Percentiles rank a stretch among this genome's conserved stretches.
Conservation (phyloP, 2,888 invertebrate species). For the Mechanitis messenoides region DNA sequence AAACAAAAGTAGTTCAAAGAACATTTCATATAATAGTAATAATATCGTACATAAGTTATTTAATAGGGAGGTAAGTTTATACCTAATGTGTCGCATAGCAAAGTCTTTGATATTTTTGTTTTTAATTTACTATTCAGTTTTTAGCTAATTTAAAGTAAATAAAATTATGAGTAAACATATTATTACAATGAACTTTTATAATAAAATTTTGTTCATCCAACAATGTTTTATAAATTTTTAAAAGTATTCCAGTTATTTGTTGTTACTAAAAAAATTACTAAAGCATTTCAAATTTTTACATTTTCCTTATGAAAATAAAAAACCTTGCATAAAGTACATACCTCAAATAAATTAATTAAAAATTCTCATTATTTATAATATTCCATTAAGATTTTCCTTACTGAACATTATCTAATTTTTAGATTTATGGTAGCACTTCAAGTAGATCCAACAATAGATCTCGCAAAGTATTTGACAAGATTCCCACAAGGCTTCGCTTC, state of each 20-base stretch:
- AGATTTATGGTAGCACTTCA: slow-evolving; percentile 74
- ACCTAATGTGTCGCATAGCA: slow-evolving; percentile 29
- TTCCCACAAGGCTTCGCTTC: slow-evolving; percentile 77
- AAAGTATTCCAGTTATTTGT: too few relatives aligned
- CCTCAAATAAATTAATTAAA: too few relatives aligned
- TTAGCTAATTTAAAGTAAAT: slow-evolving; percentile 29
- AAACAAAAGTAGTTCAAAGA: slow-evolving; percentile 44
- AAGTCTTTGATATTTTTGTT: slow-evolving; percentile 21
- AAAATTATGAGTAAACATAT: background rate
- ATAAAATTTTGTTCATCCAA: background rate
- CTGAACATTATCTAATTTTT: slow-evolving; percentile 29
- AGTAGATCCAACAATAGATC: slow-evolving; percentile 60
- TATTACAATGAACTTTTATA: background rate
- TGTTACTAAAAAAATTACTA: too few relatives aligned
- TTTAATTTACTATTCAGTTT: slow-evolving; percentile 21
- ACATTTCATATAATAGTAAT: slow-evolving; percentile 45
- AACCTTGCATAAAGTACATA: too few relatives aligned
- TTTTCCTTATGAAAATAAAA: too few relatives aligned
- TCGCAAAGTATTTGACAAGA: slow-evolving; percentile 70
- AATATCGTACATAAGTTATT: slow-evolving; percentile 74
- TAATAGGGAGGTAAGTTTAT: slow-evolving; percentile 76
- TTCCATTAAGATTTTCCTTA: slow-evolving; percentile 9
- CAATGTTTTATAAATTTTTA: too few relatives aligned
- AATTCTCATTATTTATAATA: slow-evolving; percentile 4
- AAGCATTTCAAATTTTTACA: too few relatives aligned